Evolutionary conservation across 2,797 vertebrate species (phyloP).

Genomic region (Anabacerthia variegaticeps): DNA sequence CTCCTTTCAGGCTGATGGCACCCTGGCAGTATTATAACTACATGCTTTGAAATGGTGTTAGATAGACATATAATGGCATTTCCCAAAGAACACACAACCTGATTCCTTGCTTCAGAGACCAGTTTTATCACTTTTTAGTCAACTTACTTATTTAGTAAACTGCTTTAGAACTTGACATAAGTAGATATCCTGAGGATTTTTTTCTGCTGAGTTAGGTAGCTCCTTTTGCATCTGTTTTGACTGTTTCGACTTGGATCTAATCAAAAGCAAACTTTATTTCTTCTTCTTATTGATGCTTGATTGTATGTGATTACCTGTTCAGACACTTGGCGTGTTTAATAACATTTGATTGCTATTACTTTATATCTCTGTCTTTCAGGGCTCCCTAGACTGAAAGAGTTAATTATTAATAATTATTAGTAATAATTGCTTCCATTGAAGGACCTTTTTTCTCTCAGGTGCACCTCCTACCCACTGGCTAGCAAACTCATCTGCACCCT

Average conservation of each 20-base stretch:
- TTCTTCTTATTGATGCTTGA: slow-evolving; percentile 39
- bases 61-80: neutral
- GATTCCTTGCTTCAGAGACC: neutral
- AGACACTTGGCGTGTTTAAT: slow-evolving; percentile 30
- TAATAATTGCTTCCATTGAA: neutral
- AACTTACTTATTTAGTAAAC: neutral
- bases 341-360: slow-evolving; percentile 40
- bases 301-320: slow-evolving; percentile 36
- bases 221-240: slow-evolving; percentile 1
- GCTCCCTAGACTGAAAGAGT: slow-evolving; percentile 7
- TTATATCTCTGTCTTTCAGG: neutral
- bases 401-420: neutral
- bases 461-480: neutral
- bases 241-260: slow-evolving; percentile 33
- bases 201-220: neutral
- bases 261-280: slow-evolving; percentile 27
- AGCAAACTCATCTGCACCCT: neutral
- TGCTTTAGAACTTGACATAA: neutral
- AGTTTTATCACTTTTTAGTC: slow-evolving; percentile 20
- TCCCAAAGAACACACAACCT: neutral
- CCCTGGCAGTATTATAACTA: neutral
- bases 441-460: neutral
- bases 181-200: neutral
- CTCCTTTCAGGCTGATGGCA: neutral
- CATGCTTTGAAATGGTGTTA: neutral